Conservation (phyloP, 2,797 vertebrate species). For the Myoxocephalus aenaeus region DNA sequence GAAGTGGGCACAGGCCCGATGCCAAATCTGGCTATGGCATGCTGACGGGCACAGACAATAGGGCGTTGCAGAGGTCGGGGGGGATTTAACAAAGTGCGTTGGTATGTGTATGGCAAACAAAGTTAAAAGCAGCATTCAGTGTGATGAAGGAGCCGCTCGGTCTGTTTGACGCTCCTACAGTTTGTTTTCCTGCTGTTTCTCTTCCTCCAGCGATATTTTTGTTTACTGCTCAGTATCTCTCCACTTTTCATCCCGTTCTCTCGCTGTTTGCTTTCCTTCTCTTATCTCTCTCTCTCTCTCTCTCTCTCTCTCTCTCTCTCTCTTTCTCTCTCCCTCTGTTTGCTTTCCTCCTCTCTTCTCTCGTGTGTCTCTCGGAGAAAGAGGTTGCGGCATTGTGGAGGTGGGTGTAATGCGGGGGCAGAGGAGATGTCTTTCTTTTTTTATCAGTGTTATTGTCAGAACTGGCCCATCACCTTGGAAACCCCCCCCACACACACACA, state of each 20-base stretch:
- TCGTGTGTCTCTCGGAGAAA: slow-evolving; percentile 60
- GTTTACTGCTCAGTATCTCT: slow-evolving; percentile 57
- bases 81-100: slow-evolving; percentile 50
- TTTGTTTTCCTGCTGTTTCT: slow-evolving; percentile 60
- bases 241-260: slow-evolving; percentile 56
- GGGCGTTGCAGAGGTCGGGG: slow-evolving; percentile 62
- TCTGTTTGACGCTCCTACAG: slow-evolving; percentile 47
- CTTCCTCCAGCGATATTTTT: slow-evolving; percentile 62
- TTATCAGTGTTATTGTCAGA: slow-evolving; percentile 67
- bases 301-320: too few species aligned
- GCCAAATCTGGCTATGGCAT: slow-evolving; percentile 66
- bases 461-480: slow-evolving; percentile 69
- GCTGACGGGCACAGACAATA: slow-evolving; percentile 70
- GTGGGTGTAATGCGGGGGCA: slow-evolving; percentile 72
- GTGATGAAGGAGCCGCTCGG: slow-evolving; percentile 53
- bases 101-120: slow-evolving; percentile 67
- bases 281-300: slow-evolving; percentile 35
- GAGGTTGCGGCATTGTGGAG: slow-evolving; percentile 77
- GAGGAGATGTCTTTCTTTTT: slow-evolving; percentile 57
- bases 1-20: slow-evolving; percentile 62
- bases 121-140: slow-evolving; percentile 55
- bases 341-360: slow-evolving; percentile 49
- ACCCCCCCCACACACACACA: slow-evolving; percentile 34
- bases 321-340: slow-evolving; percentile 29
- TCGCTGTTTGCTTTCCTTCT: slow-evolving; percentile 54